Evolutionary conservation across 2,888 invertebrate genomes (phyloP), one percentile per base, ranked within the genome.

Genomic region (Spatulosminthurus flaviceps): DNA sequence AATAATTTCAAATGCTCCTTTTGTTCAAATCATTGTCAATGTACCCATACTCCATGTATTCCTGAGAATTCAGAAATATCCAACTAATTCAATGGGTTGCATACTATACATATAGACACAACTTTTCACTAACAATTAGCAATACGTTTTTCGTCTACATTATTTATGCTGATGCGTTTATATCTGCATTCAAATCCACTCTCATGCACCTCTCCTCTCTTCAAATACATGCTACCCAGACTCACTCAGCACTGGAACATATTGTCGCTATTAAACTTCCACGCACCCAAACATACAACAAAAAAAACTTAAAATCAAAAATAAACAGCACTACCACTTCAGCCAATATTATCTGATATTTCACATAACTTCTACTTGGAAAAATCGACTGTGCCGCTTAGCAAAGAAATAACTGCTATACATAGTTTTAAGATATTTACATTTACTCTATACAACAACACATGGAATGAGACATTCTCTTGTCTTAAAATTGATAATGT

Each of bases 401-500:
- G 16, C 5, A 51, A 51, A 51, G 51, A 51, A 51, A 51, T 2
- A 51, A 19, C n/a, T n/a, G n/a, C n/a, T 9, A 2, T n/a, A 4
- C 1, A 51, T 51, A 51, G n/a, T 34, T 19, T 13, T 51, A 51
- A 51, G 9, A 19, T 16, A 13, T 41, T 7, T 41, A 9, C 41
- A 41, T 41, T 9, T 41, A 13, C 13, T 41, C 9, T 41, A 41
- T 13, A 41, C 41, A 41, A 9, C 9, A 9, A 41, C 13, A 41
- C 41, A 41, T 9, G 41, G 34, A 34, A 34, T n/a, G 51, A 51
- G 51, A 51, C 51, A 51, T 51, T 51, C 51, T 19, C 51, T 51
- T 51, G 51, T 51, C 51, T 51, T 51, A 51, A 51, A 51, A 51
- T 51, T 51, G 16, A 51, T 51, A 19, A 51, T 51, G 51, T 51